Evolutionary conservation across 2,888 invertebrate species (phyloP), one percentile per base, ranked within the genome.

Genomic region (Apotomis capreana): DNA sequence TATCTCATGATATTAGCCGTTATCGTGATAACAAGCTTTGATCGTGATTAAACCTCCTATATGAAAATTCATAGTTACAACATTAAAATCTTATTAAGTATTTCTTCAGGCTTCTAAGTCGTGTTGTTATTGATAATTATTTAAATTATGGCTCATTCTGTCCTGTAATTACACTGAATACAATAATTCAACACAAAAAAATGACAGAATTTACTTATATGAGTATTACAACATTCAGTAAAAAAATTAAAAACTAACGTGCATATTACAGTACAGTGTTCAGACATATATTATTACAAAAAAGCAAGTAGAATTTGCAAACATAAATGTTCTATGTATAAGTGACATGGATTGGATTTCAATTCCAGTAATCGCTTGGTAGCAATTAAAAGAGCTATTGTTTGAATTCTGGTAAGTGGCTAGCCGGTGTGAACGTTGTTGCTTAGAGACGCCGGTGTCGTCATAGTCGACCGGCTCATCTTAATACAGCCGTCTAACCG

Each of bases 401-500:
- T 76, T 78, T 75, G 77, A 79, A 78, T 72, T 72, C 73, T 69
- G 69, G 69, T 82, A 90, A 90, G 90, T 86, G 87, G 90, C 89
- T 87, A 44, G 60, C 40, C 88, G 57, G 68, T 44, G 72, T 68
- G 68, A 68, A 51, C 36, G 70, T 51, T 57, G 60, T 62, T 78
- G 77, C 84, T 82, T 83, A 82, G 88, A 86, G 86, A 87, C 85
- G 81, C 74, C 84, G 83, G 85, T 89, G 90, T 87, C 91, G 89
- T 90, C 90, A 89, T 80, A 83, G 87, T 86, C 85, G 83, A 78
- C 79, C 78, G 84, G 87, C 86, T 81, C 90, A 89, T 90, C 92
- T 92, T 91, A 91, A 90, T 89, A 91, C 92, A 86, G 83, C 90
- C 88, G 90, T 89, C 92, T 92, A 92, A 93, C 92, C 93, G 92